These are phyloP conservation scores for Anhinga rufa DNA, from an alignment of 2,113 vertebrate genomes.

Conservation along the genomic window DNA sequence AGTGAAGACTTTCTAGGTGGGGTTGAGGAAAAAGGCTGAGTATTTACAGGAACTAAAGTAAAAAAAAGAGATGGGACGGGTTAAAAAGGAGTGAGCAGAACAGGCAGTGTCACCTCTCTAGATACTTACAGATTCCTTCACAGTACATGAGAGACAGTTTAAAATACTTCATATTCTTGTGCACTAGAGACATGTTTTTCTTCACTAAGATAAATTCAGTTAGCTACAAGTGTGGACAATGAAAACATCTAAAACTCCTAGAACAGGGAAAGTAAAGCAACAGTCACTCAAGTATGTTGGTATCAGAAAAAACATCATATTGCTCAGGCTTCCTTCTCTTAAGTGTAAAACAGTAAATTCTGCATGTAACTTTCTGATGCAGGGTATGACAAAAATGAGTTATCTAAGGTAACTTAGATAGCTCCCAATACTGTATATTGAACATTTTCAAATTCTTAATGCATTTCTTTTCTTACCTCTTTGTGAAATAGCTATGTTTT, in stretches of 20 bases:
- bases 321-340: background rate
- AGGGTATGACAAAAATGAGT: background rate
- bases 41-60: background rate
- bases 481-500: background rate
- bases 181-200: background rate
- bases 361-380: background rate
- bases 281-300: background rate
- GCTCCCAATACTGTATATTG: background rate
- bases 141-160: background rate
- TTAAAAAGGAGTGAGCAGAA: background rate
- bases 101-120: background rate
- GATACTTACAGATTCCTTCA: background rate
- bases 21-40: background rate
- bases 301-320: background rate
- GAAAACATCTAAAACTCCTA: background rate
- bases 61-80: background rate
- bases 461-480: background rate
- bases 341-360: background rate
- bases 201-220: background rate
- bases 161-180: background rate
- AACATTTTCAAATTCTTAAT: background rate
- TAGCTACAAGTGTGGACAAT: background rate
- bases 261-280: background rate
- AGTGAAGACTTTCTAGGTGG: background rate
- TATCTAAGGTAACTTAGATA: background rate